Conservation (phyloP, 2,797 vertebrate genomes). For the Catostomus latipinnis region DNA sequence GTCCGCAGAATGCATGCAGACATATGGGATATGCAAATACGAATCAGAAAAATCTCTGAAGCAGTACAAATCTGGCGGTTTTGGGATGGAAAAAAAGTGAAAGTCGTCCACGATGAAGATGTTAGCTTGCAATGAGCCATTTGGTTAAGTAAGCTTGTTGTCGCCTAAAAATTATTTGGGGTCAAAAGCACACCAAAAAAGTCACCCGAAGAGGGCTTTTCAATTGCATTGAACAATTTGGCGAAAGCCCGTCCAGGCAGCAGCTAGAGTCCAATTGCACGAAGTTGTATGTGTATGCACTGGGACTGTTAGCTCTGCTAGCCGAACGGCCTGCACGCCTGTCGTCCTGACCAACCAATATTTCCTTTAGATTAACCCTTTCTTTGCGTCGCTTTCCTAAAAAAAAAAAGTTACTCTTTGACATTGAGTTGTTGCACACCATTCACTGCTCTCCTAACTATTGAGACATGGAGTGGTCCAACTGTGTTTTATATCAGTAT, state of each 20-base stretch:
- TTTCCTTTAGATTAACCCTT: conserved; percentile 73
- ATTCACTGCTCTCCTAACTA: background rate
- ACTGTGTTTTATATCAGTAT: background rate
- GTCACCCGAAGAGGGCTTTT: background rate
- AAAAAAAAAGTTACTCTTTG: conserved; percentile 26
- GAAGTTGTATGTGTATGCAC: conserved; percentile 61
- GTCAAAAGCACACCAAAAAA: background rate
- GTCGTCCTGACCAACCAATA: conserved; percentile 60
- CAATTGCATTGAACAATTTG: background rate
- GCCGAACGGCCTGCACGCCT: conserved; percentile 69
- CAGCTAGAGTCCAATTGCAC: conserved; percentile 9
- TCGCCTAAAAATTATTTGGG: too few relatives aligned
- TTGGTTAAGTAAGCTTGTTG: background rate
- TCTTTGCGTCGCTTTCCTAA: conserved; percentile 56
- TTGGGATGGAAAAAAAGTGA: conserved; percentile 66
- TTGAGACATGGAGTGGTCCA: background rate
- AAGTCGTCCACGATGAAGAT: conserved; percentile 60
- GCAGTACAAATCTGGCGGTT: conserved; percentile 68
- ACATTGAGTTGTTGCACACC: conserved; percentile 3
- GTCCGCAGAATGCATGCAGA: conserved; percentile 1
- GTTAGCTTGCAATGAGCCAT: conserved; percentile 38
- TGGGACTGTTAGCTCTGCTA: conserved; percentile 63
- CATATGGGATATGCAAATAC: background rate
- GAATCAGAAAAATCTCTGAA: conserved; percentile 49
- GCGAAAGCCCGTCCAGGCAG: conserved; percentile 45